Evolutionary conservation across 2,888 invertebrate genomes (phyloP), one percentile per base, ranked within the genome.

Genomic region (Linyphia triangularis): DNA sequence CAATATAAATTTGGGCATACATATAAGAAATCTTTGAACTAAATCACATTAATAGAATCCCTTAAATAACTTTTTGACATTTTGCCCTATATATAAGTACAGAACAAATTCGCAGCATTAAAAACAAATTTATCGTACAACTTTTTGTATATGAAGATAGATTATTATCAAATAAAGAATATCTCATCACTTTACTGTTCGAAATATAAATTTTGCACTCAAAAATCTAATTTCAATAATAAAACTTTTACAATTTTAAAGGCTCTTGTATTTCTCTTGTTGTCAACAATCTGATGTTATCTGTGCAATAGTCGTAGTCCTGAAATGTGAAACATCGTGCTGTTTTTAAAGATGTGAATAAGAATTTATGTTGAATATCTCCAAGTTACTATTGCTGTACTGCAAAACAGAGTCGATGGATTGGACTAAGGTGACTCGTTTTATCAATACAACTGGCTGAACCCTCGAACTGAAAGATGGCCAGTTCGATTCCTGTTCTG

Each of bases 241-340:
- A 40, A 40, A 16, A 9, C 9, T 16, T 3, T 2, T 40, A 16
- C n/a, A 3, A 51, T 13, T 51, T 75, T 30, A 16, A 70, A 70
- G 7, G 77, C 37, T 77, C 77, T 77, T 77, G 77, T 61, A 63
- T n/a, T 24, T 40, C 33, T 1, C 30, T 26, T 33, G 77, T 63
- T 77, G 77, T 63, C 37, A 61, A 40, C n/a, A 22, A 37, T 63
- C 30, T n/a, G 77, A 33, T 77, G 59, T 63, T 77, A 77, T 63
- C 63, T 77, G 77, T 61, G 77, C 77, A 77, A 77, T 77, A 70
- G 61, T 26, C 37, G 26, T 77, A 63, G 63, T 22, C 59, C 77
- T 61, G 40, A 77, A 57, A 33, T 70, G 28, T 70, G 43, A 26
- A 73, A 6, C 7, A 19, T 43, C 28, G 43, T 26, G 51, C 26